Evolutionary conservation across 2,888 invertebrate genomes (phyloP), one percentile per base, ranked within the genome.

Genomic region (Hirtodrosophila duncani): DNA sequence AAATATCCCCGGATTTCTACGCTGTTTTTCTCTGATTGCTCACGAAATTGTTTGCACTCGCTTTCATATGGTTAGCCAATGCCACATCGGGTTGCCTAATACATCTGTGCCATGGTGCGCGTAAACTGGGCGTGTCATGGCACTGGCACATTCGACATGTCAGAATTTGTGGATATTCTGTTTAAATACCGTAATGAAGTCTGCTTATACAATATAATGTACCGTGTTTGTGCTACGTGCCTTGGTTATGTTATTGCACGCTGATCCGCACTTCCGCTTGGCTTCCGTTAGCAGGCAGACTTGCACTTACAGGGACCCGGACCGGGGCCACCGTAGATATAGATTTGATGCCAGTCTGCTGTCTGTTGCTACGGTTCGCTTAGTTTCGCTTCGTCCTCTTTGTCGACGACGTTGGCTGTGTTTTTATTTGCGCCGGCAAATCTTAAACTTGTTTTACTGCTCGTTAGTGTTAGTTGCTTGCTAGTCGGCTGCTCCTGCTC

Each of bases 171-270:
- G 71, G 70, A 78, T 81, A 81, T 80, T 83, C 79, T 81, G 80
- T 81, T 83, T 84, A 84, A 84, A 84, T 83, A 83, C 80, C 81
- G 84, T 84, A 84, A 84, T 84, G 84, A 84, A 84, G 84, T 83
- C 83, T 83, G 84, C 83, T 84, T 83, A 83, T 77, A 83, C 81
- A 81, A 83, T 84, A 84, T 84, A 84, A 84, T 84, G 80, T 72
- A 79, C 82, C 77, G 70, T 84, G 84, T 84, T 84, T 84, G 84
- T 82, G 79, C 70, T 84, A 84, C 84, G 84, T 84, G 84, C 83
- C 67, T 81, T 67, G 84, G 83, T 79, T 83, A 68, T 81, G 77
- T 83, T 83, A 83, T 82, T 77, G 79, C 68, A 50, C 61, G 66
- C 64, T 61, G 66, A 77, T 62, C 74, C 56, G 51, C 21, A 46